Conservation (phyloP, 2,797 vertebrate species). For the Enteromius anoplus region DNA sequence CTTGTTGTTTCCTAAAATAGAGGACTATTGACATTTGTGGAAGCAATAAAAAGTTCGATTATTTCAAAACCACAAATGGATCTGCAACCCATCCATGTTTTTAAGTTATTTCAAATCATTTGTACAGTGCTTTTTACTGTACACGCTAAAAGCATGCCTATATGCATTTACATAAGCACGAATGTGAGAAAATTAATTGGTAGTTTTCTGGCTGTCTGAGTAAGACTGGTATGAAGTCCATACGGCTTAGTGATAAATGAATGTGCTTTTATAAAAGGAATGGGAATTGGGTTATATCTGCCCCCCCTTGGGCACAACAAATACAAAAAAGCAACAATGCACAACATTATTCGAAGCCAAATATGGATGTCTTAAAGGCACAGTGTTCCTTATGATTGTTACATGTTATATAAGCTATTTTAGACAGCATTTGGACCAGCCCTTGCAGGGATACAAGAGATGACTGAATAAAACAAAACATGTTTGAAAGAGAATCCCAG, state of each 20-base stretch:
- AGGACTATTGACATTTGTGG: background rate
- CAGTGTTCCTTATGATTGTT: background rate
- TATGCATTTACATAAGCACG: background rate
- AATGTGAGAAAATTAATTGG: background rate
- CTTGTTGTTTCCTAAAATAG: background rate
- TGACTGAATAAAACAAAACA: background rate
- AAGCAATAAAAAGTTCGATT: background rate
- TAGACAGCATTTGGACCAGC: background rate
- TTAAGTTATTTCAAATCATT: too few species aligned
- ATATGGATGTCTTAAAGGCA: background rate
- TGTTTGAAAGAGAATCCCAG: background rate
- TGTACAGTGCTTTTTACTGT: background rate
- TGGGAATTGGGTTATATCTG: background rate
- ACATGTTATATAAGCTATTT: background rate
- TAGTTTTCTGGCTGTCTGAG: background rate
- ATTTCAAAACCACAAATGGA: background rate
- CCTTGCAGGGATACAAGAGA: background rate
- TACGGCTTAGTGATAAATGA: background rate
- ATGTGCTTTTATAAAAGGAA: background rate
- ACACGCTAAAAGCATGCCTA: background rate
- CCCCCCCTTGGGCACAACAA: conserved; percentile 3
- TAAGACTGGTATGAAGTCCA: background rate
- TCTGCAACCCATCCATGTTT: too few species aligned
- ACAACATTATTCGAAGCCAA: background rate
- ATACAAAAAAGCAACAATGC: conserved; percentile 20